These are phyloP conservation scores for Oreochromis mossambicus DNA, from an alignment of 2,797 vertebrate genomes.

Conservation along the genomic window DNA sequence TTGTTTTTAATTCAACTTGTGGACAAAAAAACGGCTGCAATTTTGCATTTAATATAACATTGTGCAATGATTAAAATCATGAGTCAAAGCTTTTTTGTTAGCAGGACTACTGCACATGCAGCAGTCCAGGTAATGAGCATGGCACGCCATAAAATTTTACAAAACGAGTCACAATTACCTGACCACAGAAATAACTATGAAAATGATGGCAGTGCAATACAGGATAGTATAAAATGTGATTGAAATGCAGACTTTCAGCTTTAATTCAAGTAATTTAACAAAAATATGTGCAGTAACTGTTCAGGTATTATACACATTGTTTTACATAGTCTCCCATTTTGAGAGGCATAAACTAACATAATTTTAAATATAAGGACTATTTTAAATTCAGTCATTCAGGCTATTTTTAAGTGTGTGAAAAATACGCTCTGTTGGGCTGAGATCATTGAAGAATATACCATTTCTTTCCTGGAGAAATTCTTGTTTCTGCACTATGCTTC, in stretches of 20 bases:
- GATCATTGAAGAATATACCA: background rate
- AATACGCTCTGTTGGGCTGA: background rate
- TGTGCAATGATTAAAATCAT: background rate
- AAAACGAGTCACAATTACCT: background rate
- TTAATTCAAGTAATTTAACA: background rate
- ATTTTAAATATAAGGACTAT: background rate
- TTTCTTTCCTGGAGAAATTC: background rate
- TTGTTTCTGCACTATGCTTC: background rate
- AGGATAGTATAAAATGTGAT: background rate
- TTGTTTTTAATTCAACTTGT: background rate
- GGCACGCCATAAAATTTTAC: background rate
- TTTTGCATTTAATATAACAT: background rate
- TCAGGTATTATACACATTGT: background rate
- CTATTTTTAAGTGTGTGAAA: background rate
- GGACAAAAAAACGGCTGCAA: background rate
- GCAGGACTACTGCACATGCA: background rate
- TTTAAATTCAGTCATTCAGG: background rate
- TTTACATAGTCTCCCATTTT: background rate
- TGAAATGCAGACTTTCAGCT: background rate
- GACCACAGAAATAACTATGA: background rate
- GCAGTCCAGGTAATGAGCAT: background rate
- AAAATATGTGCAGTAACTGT: background rate
- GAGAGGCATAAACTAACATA: background rate
- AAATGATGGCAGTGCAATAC: background rate
- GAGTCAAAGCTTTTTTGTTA: background rate